A percentile compares a stretch with the other conserved stretches of the same genome.
Evolutionary conservation across 1,140 invertebrate genomes (phyloP).

Genomic region (Polypedilum vanderplanki): DNA sequence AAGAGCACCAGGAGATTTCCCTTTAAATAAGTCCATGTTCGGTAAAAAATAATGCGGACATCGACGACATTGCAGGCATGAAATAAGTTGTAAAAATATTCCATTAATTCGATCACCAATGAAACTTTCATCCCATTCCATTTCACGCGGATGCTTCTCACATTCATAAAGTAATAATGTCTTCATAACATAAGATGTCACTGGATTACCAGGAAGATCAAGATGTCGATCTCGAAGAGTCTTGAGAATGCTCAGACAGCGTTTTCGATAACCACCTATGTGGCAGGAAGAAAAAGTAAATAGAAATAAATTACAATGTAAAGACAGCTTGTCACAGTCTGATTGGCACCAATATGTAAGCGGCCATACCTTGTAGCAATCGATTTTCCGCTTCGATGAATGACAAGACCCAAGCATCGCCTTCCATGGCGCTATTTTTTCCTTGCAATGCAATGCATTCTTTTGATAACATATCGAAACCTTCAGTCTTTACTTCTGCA

Average conservation of each 20-base stretch:
- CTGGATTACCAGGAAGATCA: slow-evolving; percentile 79
- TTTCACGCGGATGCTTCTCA: slow-evolving; percentile 86
- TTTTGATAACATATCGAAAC: slow-evolving; percentile 85
- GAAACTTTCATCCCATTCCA: slow-evolving; percentile 87
- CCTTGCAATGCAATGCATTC: slow-evolving; percentile 72
- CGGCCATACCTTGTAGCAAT: slow-evolving; percentile 60
- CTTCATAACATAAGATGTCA: slow-evolving; percentile 82
- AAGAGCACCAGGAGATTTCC: slow-evolving; percentile 74
- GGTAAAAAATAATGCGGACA: slow-evolving; percentile 91
- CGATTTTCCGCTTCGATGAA: slow-evolving; percentile 84
- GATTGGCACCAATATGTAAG: slow-evolving; percentile 29
- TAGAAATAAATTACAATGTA: slow-evolving; percentile 22
- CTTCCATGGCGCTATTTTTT: slow-evolving; percentile 87
- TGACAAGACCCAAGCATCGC: slow-evolving; percentile 89
- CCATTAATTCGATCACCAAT: slow-evolving; percentile 88
- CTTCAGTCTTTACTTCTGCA: slow-evolving; percentile 88
- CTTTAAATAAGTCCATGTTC: slow-evolving; percentile 80
- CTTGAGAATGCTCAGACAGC: slow-evolving; percentile 81
- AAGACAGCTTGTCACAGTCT: neutral
- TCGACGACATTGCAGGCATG: slow-evolving; percentile 84
- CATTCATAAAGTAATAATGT: slow-evolving; percentile 87
- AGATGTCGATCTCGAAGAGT: slow-evolving; percentile 83
- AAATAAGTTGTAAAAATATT: slow-evolving; percentile 91
- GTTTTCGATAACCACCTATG: slow-evolving; percentile 60
- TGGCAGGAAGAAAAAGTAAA: slow-evolving; percentile 31